Evolutionary conservation across 2,888 invertebrate genomes (phyloP).

Genomic region (Amitus sp.): DNA sequence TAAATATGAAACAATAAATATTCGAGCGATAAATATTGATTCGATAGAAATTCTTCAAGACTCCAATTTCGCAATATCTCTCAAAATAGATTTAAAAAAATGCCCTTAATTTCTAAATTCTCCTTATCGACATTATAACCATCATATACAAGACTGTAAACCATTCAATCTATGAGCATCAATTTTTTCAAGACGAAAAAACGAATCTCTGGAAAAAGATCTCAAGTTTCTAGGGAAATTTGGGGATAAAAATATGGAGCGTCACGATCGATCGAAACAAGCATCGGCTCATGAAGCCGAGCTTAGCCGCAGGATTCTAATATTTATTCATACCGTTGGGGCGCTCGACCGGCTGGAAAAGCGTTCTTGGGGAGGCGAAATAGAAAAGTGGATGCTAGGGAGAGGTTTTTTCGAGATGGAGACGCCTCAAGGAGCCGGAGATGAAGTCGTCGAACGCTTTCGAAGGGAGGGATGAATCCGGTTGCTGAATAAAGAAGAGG

Average conservation of each 20-base stretch:
- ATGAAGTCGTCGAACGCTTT: conserved; percentile 39
- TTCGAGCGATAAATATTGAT: too few relatives aligned
- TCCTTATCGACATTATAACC: too few relatives aligned
- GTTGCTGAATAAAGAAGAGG: conserved; percentile 36
- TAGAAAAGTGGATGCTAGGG: conserved; percentile 58
- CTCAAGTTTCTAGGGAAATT: too few relatives aligned
- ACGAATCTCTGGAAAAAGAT: too few relatives aligned
- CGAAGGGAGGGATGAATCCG: conserved; percentile 31
- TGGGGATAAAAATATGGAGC: neutral
- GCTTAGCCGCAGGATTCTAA: conserved; percentile 62
- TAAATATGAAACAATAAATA: too few relatives aligned
- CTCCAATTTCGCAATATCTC: too few relatives aligned
- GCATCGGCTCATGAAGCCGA: conserved; percentile 60
- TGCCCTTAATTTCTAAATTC: too few relatives aligned
- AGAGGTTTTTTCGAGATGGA: conserved; percentile 59
- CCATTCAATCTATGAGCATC: too few relatives aligned
- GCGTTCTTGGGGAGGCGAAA: conserved; percentile 55
- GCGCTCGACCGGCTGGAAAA: conserved; percentile 57
- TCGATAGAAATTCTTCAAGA: too few relatives aligned
- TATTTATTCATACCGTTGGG: conserved; percentile 60
- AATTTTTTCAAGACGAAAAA: too few relatives aligned
- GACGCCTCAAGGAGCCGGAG: conserved; percentile 29
- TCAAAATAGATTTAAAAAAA: too few relatives aligned
- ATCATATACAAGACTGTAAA: too few relatives aligned
- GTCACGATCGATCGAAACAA: conserved; percentile 56